These are phyloP conservation scores for Magallana ariakensis DNA, from an alignment of 1,140 invertebrate species.

Conservation along the genomic window DNA sequence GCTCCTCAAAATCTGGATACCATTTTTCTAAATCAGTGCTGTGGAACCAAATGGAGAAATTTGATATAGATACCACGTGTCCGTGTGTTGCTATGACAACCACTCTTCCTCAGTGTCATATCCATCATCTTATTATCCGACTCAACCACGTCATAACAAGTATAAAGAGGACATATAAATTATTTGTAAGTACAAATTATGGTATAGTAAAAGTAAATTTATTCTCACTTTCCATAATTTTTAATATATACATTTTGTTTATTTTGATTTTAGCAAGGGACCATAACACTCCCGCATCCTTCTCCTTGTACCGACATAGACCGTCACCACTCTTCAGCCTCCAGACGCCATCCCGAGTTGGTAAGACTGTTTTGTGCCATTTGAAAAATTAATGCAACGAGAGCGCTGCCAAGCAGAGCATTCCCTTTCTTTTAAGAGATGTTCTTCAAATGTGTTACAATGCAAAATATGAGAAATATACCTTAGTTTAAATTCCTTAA, in stretches of 20 bases:
- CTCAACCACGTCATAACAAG: neutral
- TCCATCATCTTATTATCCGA: neutral
- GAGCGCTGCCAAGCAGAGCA: no score
- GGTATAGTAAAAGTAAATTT: no score
- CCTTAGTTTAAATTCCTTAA: no score
- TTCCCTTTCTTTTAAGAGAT: no score
- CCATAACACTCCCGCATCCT: neutral
- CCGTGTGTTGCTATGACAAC: neutral
- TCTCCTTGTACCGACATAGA: neutral
- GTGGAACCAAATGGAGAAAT: neutral
- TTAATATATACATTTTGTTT: neutral
- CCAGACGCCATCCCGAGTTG: neutral
- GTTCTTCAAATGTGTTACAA: no score
- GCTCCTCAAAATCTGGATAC: neutral
- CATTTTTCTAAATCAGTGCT: neutral
- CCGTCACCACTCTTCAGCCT: neutral
- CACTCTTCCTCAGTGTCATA: neutral
- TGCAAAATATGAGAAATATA: no score
- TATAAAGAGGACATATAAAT: neutral
- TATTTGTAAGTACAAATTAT: neutral
- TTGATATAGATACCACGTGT: neutral
- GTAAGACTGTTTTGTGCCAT: neutral
- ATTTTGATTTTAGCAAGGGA: neutral
- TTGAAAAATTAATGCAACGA: no score
- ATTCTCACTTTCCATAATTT: no score